Conservation (phyloP, 2,888 invertebrate species). For the Sarcophaga carnaria region DNA sequence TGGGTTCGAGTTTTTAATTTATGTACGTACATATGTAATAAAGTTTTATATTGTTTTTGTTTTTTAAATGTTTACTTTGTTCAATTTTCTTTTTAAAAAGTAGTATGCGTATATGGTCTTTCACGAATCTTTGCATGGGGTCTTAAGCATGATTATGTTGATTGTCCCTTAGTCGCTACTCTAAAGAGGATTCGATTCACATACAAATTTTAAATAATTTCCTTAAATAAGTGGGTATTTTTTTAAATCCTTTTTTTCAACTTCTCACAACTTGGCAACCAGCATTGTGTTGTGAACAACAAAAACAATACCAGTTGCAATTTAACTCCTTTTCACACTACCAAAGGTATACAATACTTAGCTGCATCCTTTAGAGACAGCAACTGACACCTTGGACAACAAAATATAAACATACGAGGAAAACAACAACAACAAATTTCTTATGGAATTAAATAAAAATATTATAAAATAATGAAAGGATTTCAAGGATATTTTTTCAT, state of each 20-base stretch:
- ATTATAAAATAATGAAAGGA: conserved; percentile 57
- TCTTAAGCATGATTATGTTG: fast-evolving
- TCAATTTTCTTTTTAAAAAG: no score
- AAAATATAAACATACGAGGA: background rate
- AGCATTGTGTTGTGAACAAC: background rate
- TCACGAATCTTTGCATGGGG: no score
- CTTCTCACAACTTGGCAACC: background rate
- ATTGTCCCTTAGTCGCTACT: no score
- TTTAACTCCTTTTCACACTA: background rate
- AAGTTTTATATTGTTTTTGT: no score
- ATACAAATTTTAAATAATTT: no score
- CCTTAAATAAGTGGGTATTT: no score
- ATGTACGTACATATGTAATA: no score
- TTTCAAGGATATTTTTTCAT: conserved; percentile 6
- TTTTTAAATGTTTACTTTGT: no score
- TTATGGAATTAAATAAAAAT: background rate
- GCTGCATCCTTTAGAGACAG: background rate
- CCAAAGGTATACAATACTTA: no score
- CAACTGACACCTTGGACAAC: background rate
- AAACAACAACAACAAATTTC: background rate
- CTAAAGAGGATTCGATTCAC: no score
- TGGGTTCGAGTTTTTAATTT: no score
- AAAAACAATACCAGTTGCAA: background rate
- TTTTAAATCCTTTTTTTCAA: background rate
- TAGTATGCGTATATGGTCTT: no score